Conservation (phyloP, 1,140 invertebrate species). For the Liolophura sinensis region DNA sequence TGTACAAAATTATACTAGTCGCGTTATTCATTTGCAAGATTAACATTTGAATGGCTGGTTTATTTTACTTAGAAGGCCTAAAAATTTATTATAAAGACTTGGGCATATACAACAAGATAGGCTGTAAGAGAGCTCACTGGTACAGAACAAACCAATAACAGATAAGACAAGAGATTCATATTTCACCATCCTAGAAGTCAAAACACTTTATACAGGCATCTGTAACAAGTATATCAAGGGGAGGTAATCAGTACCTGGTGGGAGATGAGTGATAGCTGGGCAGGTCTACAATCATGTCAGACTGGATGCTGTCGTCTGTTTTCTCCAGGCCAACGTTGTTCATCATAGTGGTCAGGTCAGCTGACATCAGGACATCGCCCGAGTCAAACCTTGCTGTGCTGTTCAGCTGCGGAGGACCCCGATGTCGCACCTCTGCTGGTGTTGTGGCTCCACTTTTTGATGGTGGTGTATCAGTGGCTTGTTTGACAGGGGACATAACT, state of each 20-base stretch:
- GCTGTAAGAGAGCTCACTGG: too few relatives aligned
- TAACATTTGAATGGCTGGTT: too few relatives aligned
- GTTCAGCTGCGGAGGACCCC: constrained; percentile 35
- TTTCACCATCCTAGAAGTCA: too few relatives aligned
- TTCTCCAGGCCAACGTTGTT: constrained; percentile 35
- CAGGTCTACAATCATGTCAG: constrained; percentile 46
- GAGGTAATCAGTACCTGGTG: constrained; percentile 23
- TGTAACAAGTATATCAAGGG: too few relatives aligned
- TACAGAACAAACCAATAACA: too few relatives aligned
- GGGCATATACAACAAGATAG: too few relatives aligned
- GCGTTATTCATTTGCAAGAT: too few relatives aligned
- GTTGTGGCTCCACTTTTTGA: constrained; percentile 12
- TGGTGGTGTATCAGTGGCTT: constrained; percentile 3
- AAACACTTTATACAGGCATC: too few relatives aligned
- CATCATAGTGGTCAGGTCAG: constrained; percentile 31
- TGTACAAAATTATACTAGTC: too few relatives aligned
- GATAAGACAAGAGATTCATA: too few relatives aligned
- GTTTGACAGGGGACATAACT: not conserved
- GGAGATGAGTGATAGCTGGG: constrained; percentile 44
- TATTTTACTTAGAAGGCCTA: too few relatives aligned
- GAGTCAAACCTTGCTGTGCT: constrained; percentile 39
- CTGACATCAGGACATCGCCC: constrained; percentile 27
- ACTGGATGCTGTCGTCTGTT: constrained; percentile 45
- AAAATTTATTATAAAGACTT: too few relatives aligned
- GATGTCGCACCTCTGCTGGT: constrained; percentile 37